phyloP scores from a whole-genome alignment of 2,797 vertebrate genomes.

The Phalanger gymnotis region DNA sequence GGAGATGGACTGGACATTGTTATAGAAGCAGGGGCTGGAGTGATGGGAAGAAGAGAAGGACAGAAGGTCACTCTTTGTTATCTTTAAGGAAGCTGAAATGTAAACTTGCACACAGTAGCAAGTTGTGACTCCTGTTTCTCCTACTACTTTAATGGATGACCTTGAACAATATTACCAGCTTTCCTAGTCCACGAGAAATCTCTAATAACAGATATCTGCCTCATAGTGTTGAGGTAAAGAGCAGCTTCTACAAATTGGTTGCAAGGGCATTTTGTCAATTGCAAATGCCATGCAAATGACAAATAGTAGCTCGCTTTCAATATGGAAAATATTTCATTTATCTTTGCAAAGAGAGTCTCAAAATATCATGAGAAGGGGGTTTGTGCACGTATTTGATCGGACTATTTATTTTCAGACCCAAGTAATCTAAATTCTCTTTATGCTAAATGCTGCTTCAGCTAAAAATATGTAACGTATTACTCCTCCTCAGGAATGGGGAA shows the following conservation, averaged over 20 bases:
- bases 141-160: not conserved
- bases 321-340: not conserved
- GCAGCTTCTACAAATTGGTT: constrained; percentile 25
- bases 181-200: not conserved
- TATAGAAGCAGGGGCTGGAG: not conserved
- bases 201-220: not conserved
- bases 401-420: constrained; percentile 40
- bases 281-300: not conserved
- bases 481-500: constrained; percentile 51
- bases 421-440: constrained; percentile 37
- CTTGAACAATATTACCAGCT: not conserved
- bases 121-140: not conserved
- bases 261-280: constrained; percentile 28
- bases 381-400: constrained; percentile 1
- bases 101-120: not conserved
- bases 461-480: constrained; percentile 68
- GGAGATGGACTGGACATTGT: not conserved
- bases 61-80: not conserved
- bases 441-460: constrained; percentile 47
- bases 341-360: constrained; percentile 26
- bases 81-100: not conserved
- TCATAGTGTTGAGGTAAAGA: not conserved
- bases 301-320: constrained; percentile 1
- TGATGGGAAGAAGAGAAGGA: not conserved
- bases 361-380: constrained; percentile 21